These are phyloP conservation scores for Solea solea DNA, from an alignment of 2,113 vertebrate species.

Conservation along the genomic window DNA sequence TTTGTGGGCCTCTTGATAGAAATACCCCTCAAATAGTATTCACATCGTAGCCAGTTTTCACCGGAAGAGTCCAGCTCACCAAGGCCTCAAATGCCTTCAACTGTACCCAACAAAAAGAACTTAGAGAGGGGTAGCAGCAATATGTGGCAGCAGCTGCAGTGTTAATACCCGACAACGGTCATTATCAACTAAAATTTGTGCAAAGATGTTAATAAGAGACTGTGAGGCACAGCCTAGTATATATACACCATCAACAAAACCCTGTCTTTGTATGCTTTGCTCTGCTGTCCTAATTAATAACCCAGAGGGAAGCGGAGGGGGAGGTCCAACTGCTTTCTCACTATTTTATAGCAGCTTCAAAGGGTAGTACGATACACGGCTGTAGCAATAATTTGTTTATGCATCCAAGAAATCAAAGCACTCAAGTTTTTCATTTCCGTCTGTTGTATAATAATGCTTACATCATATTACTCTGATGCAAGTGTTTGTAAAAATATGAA, in stretches of 20 bases:
- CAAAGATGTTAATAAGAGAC: too few relatives aligned
- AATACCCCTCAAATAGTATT: too few relatives aligned
- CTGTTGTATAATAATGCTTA: conserved; percentile 20
- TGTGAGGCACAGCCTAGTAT: not conserved
- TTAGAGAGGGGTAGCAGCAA: too few relatives aligned
- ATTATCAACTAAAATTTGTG: not conserved
- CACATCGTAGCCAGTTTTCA: too few relatives aligned
- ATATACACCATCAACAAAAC: conserved; percentile 28
- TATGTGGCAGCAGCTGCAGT: too few relatives aligned
- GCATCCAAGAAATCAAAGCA: conserved; percentile 39
- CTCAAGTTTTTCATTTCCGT: not conserved
- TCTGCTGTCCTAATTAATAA: conserved; percentile 68
- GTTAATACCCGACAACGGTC: too few relatives aligned
- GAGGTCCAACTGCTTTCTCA: conserved; percentile 62
- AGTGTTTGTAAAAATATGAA: conserved; percentile 3
- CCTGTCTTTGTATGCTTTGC: conserved; percentile 35
- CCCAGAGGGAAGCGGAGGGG: conserved; percentile 53
- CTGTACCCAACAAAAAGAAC: too few relatives aligned
- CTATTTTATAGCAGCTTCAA: conserved; percentile 76
- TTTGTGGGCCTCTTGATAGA: too few relatives aligned
- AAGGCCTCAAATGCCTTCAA: too few relatives aligned
- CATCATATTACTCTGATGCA: conserved; percentile 14
- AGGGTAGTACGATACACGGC: conserved; percentile 40
- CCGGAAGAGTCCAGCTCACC: too few relatives aligned
- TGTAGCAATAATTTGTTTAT: conserved; percentile 27